Evolutionary conservation across 1,140 invertebrate species (phyloP).

Genomic region (Brachionus koreanus): DNA sequence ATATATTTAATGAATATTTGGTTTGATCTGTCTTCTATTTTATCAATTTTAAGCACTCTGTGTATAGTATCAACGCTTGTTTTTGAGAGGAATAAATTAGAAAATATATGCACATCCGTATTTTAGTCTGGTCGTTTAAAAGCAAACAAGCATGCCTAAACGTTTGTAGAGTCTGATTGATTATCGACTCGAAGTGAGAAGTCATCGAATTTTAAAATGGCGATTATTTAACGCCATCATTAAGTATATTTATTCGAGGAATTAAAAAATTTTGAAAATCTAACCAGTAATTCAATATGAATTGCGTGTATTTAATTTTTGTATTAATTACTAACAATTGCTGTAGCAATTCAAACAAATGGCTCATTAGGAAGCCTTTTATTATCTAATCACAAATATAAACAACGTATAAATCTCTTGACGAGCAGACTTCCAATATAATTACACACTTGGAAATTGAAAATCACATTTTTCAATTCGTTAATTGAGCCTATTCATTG

Average conservation of each 20-base stretch:
- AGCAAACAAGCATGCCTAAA: too few species aligned
- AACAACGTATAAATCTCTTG: not conserved
- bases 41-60: too few species aligned
- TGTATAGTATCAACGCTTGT: too few species aligned
- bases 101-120: too few species aligned
- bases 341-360: not conserved
- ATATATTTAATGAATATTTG: too few species aligned
- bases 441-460: not conserved
- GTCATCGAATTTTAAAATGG: not conserved
- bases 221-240: not conserved
- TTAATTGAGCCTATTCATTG: conserved; percentile 7
- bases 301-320: not conserved
- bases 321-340: not conserved
- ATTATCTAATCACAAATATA: not conserved
- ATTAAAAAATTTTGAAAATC: not conserved
- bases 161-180: too few species aligned
- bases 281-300: not conserved
- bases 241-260: not conserved
- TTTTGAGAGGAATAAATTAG: too few species aligned
- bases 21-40: too few species aligned
- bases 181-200: too few species aligned
- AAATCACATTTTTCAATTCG: not conserved
- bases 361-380: not conserved
- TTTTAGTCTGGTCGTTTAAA: too few species aligned
- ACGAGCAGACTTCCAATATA: not conserved